These are phyloP conservation scores for Gandaritis pyraliata DNA, from an alignment of 2,888 invertebrate genomes.

Conservation along the genomic window DNA sequence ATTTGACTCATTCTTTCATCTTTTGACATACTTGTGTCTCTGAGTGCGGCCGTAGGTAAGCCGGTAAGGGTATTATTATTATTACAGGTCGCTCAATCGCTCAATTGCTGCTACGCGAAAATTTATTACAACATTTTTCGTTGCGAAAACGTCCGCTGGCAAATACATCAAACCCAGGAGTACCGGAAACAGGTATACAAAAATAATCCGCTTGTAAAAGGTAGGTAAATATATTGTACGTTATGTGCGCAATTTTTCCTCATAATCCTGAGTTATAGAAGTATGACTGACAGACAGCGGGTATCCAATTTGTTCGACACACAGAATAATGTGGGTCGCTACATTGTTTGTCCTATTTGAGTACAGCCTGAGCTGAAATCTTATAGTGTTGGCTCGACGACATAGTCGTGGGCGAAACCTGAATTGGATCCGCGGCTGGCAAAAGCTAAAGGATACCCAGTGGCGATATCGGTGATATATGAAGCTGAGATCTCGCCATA, in stretches of 20 bases:
- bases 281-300: conserved; percentile 21
- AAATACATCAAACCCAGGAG: conserved; percentile 11
- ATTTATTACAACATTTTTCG: too few species aligned
- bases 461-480: too few species aligned
- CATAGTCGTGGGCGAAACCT: too few species aligned
- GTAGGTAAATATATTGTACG: conserved; percentile 21
- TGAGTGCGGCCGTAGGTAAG: too few species aligned
- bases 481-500: too few species aligned
- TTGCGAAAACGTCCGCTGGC: neutral
- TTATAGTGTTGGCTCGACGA: neutral
- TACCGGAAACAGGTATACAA: conserved; percentile 12
- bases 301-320: conserved; percentile 23
- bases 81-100: too few species aligned
- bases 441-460: too few species aligned
- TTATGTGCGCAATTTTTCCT: conserved; percentile 28
- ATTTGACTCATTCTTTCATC: too few species aligned
- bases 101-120: too few species aligned
- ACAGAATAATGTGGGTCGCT: neutral
- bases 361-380: conserved; percentile 3
- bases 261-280: conserved; percentile 32
- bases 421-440: too few species aligned
- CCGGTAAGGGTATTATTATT: too few species aligned
- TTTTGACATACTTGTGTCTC: too few species aligned
- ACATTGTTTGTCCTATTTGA: conserved; percentile 21
- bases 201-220: conserved; percentile 14